Percentiles rank a stretch among this genome's conserved stretches.
These are phyloP conservation scores for Parnassius smintheus DNA, from an alignment of 2,888 invertebrate species.

Conservation along the genomic window DNA sequence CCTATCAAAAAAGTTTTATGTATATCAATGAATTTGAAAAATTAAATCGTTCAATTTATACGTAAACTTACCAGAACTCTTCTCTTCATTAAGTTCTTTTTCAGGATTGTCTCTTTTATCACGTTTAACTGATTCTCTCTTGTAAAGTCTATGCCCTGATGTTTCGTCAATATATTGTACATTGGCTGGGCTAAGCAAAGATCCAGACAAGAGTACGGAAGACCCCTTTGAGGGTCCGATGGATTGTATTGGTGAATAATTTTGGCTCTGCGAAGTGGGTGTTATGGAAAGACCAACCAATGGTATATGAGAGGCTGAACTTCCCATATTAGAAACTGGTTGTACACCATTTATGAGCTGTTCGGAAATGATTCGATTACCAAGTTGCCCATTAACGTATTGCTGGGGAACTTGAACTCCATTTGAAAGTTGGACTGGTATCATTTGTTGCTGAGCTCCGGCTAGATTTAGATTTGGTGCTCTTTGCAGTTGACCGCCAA, in stretches of 20 bases:
- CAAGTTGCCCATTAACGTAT: slow-evolving; percentile 84
- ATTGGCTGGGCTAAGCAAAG: slow-evolving; percentile 80
- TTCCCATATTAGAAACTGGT: slow-evolving; percentile 36
- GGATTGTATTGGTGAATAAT: slow-evolving; percentile 41
- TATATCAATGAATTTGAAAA: too few relatives aligned
- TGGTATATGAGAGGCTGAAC: slow-evolving; percentile 41
- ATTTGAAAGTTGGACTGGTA: slow-evolving; percentile 69
- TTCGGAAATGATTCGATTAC: slow-evolving; percentile 79
- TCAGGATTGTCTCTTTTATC: slow-evolving; percentile 76
- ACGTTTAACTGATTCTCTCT: slow-evolving; percentile 68
- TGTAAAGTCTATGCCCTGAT: slow-evolving; percentile 73
- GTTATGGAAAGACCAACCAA: slow-evolving; percentile 38
- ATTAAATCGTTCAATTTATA: too few relatives aligned
- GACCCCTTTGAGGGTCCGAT: slow-evolving; percentile 57
- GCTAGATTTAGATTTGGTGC: slow-evolving; percentile 78
- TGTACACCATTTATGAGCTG: slow-evolving; percentile 71
- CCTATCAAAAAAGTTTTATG: too few relatives aligned
- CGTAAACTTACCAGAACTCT: slow-evolving; percentile 38
- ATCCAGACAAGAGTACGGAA: slow-evolving; percentile 62
- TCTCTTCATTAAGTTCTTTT: slow-evolving; percentile 57
- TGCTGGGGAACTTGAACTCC: slow-evolving; percentile 79
- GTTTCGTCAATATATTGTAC: slow-evolving; percentile 83
- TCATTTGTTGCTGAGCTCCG: slow-evolving; percentile 64
- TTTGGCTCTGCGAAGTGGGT: slow-evolving; percentile 44
- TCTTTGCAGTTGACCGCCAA: slow-evolving; percentile 84